Base-by-base conservation (phyloP, 2,888 invertebrate genomes). In the Dermolepida albohirtum region DNA sequence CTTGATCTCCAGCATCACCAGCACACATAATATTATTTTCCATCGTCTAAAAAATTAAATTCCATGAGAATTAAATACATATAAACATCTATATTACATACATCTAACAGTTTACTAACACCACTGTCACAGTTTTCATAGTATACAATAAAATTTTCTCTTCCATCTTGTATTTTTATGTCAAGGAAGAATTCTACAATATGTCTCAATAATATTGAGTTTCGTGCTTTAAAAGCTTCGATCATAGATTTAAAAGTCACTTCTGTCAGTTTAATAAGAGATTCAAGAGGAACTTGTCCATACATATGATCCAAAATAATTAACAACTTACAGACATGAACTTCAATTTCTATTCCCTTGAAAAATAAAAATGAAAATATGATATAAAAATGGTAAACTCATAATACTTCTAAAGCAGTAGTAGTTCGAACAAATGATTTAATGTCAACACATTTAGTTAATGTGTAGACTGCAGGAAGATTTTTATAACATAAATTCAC, bases 401-500 rank as follows among this genome's bases (percentile, higher is more conserved):
- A 47, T 47, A 5, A 29, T 77, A 88, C 88, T 85, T 89, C 87
- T 70, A 90, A 84, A 73, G 84, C 87, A 39, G 90, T 83, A 69
- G 91, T 85, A 73, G 87, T 87, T 49, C 87, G 85, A 43, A 91
- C 83, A 80, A 92, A 89, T 69, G 87, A 86, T 78, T 91, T 91
- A 0, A 89, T 88, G 74, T 93, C 91, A 0, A 92, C 88, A 5
- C 89, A 89, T 70, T 91, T 87, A 84, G 92, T 88, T 34, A 94
- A 83, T 0, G 90, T 87, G 76, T 92, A 91, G 44, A 92, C 86
- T 0, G 91, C 92, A 0, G 92, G 89, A 67, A 91, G 82, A 80
- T 94, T 94, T 72, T 90, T 91, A 77, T 92, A 92, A 79, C 93
- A 93, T 2, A 94, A 82, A 84, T 94, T 94, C 0, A 92, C 91